Percentiles rank a stretch among this genome's conserved stretches.
Conservation (phyloP, 2,113 vertebrate species). For the Stegastes partitus region DNA sequence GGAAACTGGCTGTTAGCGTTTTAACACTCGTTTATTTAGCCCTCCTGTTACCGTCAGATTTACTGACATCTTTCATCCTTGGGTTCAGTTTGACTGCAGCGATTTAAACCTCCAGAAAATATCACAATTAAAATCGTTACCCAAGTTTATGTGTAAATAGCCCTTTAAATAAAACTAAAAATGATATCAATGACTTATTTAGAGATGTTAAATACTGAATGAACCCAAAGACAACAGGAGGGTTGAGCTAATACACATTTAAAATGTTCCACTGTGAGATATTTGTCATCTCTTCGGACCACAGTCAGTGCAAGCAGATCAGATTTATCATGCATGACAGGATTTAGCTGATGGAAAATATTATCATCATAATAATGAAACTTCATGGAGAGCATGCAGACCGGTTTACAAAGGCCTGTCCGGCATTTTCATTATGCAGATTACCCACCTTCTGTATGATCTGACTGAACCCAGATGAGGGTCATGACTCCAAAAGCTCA, state of each 20-base stretch:
- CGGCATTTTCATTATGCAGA: slow-evolving; percentile 28
- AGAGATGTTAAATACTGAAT: too few species aligned
- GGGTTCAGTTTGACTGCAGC: too few species aligned
- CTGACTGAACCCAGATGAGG: slow-evolving; percentile 1
- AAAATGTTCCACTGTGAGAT: neutral
- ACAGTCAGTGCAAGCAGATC: slow-evolving; percentile 24
- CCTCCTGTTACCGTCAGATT: too few species aligned
- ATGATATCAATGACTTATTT: too few species aligned
- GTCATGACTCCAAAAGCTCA: slow-evolving; percentile 8
- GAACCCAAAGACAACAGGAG: too few species aligned
- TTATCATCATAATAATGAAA: neutral
- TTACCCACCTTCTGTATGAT: slow-evolving; percentile 16
- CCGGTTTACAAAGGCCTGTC: slow-evolving; percentile 21
- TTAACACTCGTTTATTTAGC: too few species aligned
- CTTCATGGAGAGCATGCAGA: neutral
- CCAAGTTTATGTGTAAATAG: too few species aligned
- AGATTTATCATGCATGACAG: slow-evolving; percentile 13
- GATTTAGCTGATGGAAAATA: slow-evolving; percentile 48
- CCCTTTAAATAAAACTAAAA: too few species aligned
- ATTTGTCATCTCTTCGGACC: slow-evolving; percentile 1
- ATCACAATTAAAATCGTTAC: too few species aligned
- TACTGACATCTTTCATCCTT: too few species aligned
- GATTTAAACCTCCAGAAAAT: too few species aligned
- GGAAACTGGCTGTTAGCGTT: too few species aligned
- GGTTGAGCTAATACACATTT: neutral